Evolutionary conservation across 2,113 vertebrate genomes (phyloP), one percentile per base, ranked within the genome.

Genomic region (Trichechus manatus): DNA sequence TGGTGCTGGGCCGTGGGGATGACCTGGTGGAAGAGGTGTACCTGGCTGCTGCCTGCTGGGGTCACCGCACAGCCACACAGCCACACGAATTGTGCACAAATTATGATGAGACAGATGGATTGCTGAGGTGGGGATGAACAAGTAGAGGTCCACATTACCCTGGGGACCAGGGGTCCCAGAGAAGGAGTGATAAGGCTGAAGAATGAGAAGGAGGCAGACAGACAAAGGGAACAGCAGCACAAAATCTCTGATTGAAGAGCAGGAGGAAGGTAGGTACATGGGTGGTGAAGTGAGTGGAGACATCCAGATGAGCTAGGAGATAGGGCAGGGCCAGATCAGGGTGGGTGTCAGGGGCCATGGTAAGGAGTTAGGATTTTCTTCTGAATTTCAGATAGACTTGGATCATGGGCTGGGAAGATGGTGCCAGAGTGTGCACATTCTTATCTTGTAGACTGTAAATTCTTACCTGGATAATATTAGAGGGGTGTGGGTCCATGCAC

Each of bases 11-110:
- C 29, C 33, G 27, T 9, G 1, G 27, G 14, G 20, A 64, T 0
- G 9, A 2, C 33, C 10, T 0, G 33, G 29, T 13, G 3, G 36
- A 15, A 56, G 47, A 80, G 59, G 36, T 9, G 36, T 3, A 0
- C 9, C n/a, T 31, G 39, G 27, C 6, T 5, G 53, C 19, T 44
- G 63, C 53, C 53, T 56, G 15, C 0, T 19, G 66, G 29, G 36
- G 19, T 27, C 11, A 29, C 8, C 11, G 23, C 5, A 17, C 3
- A 3, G 33, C 39, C 3, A 5, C 64, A n/a, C 15, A 59, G 33
- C 39, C 3, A 6, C 19, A 7, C 0, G 1, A n/a, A 17, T n/a
- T 3, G 29, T 23, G 29, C 5, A 8, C 19, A 29, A 0, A 1
- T 23, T 22, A 78, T 3, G 20, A 7, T 39, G 64, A 90, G 78